Evolutionary conservation across 2,797 vertebrate genomes (phyloP), one percentile per base, ranked within the genome.

Genomic region (Trachops cirrhosus): DNA sequence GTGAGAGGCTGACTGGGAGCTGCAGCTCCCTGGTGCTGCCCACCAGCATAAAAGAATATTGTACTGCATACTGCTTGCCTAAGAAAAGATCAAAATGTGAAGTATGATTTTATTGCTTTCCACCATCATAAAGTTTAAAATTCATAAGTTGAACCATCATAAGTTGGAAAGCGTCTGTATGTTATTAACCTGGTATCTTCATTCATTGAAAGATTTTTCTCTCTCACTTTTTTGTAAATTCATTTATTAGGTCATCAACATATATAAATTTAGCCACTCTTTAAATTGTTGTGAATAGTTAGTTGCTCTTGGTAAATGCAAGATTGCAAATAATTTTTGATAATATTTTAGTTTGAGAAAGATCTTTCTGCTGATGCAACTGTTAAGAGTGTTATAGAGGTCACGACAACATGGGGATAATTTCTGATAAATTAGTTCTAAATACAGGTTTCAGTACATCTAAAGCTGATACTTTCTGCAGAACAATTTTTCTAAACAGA

Each of bases 341-440:
- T 52, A 68, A 90, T 44, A 70, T 93, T 91, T 89, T 52, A 78
- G 9, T 85, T 83, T 74, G 29, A 64, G 37, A 82, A 83, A 14
- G 5, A 68, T 82, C 24, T 82, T 96, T 75, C 50, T 68, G 15
- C 2, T 74, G 41, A 80, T 70, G 37, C 4, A 77, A 71, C 32
- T 86, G 9, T 70, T 95, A 82, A 39, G 37, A 41, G 24, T 46
- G 39, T 71, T 87, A 83, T 19, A 57, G 19, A 86, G 32, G 18
- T 3, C 52, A 74, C 44, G 80, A 74, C 19, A 93, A 79, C 41
- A 74, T 39, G 77, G n/a, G 18, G 4, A 59, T 57, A 57, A 93
- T 91, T 87, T 75, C 57, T 95, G 34, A 89, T 54, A 82, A 77
- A 77, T 93, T 89, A 50, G 41, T 62, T 86, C 16, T 57, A 86